Evolutionary conservation across 2,113 vertebrate genomes (phyloP).

Genomic region (Actinemys pallida): DNA sequence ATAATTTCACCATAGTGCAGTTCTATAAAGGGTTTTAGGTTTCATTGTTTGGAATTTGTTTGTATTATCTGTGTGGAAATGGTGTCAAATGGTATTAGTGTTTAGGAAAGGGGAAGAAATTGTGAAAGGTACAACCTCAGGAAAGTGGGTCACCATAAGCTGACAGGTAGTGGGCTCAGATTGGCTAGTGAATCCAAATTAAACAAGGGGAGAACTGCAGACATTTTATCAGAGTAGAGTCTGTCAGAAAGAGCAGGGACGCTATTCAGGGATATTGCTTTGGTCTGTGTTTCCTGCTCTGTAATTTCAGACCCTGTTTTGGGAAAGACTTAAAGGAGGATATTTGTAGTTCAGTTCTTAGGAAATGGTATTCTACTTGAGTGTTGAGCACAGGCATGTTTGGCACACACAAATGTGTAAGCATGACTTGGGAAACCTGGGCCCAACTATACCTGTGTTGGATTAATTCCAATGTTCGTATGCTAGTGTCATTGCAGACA

Average conservation of each 20-base stretch:
- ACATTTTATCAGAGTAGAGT: not conserved
- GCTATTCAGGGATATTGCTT: not conserved
- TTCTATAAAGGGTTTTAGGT: constrained; percentile 20
- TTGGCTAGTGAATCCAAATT: too few species aligned
- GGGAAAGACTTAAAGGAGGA: not conserved
- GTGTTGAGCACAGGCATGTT: not conserved
- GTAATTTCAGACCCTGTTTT: not conserved
- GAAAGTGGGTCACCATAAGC: not conserved
- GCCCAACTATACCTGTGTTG: not conserved
- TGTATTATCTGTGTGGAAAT: constrained; percentile 31
- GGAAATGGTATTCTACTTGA: not conserved
- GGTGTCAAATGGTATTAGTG: constrained; percentile 11
- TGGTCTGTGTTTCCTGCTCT: not conserved
- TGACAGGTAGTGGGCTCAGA: too few species aligned
- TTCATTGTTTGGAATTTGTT: not conserved
- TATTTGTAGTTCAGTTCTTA: not conserved
- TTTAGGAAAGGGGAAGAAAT: not conserved
- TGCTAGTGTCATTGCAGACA: not conserved
- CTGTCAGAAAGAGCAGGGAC: not conserved
- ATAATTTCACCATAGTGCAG: constrained; percentile 1
- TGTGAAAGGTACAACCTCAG: not conserved
- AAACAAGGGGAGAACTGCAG: too few species aligned
- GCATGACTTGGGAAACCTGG: not conserved
- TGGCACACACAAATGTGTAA: not conserved
- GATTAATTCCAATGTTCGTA: too few species aligned